phyloP scores from a whole-genome alignment of 2,797 vertebrate species.

The Dromococcyx pavoninus region DNA sequence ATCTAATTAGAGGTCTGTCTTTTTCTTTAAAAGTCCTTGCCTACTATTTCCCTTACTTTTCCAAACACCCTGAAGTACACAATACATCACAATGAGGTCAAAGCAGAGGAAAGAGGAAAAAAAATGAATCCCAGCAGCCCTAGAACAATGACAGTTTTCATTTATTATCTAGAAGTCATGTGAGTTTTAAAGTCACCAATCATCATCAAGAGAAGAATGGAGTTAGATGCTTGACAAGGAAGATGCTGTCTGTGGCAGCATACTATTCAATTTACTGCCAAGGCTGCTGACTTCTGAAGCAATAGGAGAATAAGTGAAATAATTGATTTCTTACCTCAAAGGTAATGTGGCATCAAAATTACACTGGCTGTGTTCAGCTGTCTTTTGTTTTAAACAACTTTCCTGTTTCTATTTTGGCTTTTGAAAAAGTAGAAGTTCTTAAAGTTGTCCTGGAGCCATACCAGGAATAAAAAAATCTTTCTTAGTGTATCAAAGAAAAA shows the following conservation, averaged over 20 bases:
- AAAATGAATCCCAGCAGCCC: neutral
- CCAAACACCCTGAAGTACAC: conserved; percentile 64
- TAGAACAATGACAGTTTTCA: conserved; percentile 63
- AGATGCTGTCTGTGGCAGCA: conserved; percentile 31
- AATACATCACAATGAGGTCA: conserved; percentile 72
- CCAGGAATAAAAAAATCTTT: neutral
- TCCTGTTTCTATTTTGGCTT: neutral
- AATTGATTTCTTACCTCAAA: conserved; percentile 59
- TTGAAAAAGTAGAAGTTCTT: neutral
- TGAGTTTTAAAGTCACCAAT: conserved; percentile 68
- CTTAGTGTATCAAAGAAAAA: neutral
- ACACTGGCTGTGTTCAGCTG: neutral
- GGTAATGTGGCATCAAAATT: conserved; percentile 45
- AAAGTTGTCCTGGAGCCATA: neutral
- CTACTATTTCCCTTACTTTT: conserved; percentile 60
- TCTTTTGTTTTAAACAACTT: neutral
- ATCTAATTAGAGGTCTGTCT: conserved; percentile 61
- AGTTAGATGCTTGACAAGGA: conserved; percentile 53
- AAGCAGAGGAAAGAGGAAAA: conserved; percentile 19
- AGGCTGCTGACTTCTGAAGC: conserved; percentile 43
- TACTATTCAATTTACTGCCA: conserved; percentile 67
- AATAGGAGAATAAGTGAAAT: conserved; percentile 31
- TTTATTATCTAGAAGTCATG: conserved; percentile 61
- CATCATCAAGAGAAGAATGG: conserved; percentile 67
- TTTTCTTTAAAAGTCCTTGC: conserved; percentile 71